Percentiles rank a stretch among this genome's conserved stretches.
These are phyloP conservation scores for Drosophila insularis DNA, from an alignment of 1,140 invertebrate species.

Conservation along the genomic window DNA sequence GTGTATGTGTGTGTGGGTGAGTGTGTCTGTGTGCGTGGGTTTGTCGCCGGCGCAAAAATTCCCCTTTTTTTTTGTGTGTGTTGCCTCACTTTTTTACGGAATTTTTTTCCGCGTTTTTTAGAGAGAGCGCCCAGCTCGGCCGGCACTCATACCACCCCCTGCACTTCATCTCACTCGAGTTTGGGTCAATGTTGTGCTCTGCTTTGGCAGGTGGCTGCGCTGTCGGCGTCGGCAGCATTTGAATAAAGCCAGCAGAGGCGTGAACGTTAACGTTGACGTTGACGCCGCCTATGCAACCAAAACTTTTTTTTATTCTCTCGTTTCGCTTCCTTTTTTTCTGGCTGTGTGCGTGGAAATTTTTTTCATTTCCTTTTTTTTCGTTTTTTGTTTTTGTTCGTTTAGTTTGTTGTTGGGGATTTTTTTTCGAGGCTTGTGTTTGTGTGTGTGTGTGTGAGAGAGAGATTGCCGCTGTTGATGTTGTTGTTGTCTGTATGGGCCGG, in stretches of 20 bases:
- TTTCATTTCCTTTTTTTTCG: constrained; percentile 42
- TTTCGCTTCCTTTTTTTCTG: constrained; percentile 24
- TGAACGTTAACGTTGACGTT: constrained; percentile 37
- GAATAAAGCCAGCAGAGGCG: constrained; percentile 69
- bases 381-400: constrained; percentile 46
- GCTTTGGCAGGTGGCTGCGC: constrained; percentile 73
- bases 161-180: constrained; percentile 53
- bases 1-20: constrained; percentile 24
- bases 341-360: constrained; percentile 47
- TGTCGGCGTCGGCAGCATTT: constrained; percentile 64
- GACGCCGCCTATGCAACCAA: constrained; percentile 76
- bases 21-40: constrained; percentile 42
- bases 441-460: constrained; percentile 57
- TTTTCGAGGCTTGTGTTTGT: constrained; percentile 62
- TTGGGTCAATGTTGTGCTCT: constrained; percentile 76
- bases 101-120: constrained; percentile 79
- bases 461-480: constrained; percentile 36
- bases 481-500: constrained; percentile 61
- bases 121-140: constrained; percentile 48
- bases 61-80: constrained; percentile 58
- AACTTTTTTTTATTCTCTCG: constrained; percentile 55
- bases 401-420: constrained; percentile 69
- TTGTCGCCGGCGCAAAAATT: constrained; percentile 74
- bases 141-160: constrained; percentile 36
- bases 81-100: constrained; percentile 64